phyloP scores from a whole-genome alignment of 2,797 vertebrate genomes.

The Tokudaia tokunoshimensis region DNA sequence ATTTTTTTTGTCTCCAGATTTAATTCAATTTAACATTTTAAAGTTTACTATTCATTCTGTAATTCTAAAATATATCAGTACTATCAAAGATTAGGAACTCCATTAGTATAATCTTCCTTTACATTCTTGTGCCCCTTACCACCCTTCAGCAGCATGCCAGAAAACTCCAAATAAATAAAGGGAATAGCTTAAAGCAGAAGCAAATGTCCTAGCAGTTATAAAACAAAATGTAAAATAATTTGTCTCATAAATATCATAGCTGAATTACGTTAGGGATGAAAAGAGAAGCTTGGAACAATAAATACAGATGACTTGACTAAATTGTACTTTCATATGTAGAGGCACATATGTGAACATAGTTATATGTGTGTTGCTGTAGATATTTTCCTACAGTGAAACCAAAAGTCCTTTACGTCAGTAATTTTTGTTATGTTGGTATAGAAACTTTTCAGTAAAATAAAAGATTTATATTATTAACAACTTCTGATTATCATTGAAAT shows the following conservation, averaged over 20 bases:
- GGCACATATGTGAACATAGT: not conserved
- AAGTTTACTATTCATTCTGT: not conserved
- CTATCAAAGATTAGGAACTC: not conserved
- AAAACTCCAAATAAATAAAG: not conserved
- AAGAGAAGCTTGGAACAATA: not conserved
- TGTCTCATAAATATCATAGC: not conserved
- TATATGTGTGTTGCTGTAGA: not conserved
- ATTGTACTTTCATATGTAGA: not conserved
- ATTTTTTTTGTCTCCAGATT: conserved; percentile 7
- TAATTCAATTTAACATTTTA: conserved; percentile 32
- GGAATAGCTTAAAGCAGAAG: conserved; percentile 17
- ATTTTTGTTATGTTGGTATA: not conserved
- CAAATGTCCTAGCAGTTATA: not conserved
- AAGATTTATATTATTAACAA: not conserved
- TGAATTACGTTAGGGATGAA: not conserved
- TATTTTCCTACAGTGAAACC: not conserved
- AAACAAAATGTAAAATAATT: conserved; percentile 33
- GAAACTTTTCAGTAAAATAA: not conserved
- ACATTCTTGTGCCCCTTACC: accelerated
- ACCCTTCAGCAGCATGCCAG: not conserved
- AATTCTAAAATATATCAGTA: conserved; percentile 27
- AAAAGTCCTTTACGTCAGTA: not conserved
- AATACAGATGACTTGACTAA: conserved; percentile 16
- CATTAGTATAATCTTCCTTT: not conserved
- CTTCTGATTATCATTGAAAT: conserved; percentile 47